A percentile compares a stretch with the other conserved stretches of the same genome.
Evolutionary conservation across 2,797 vertebrate species (phyloP).

Genomic region (Enteromius fasciolatus): DNA sequence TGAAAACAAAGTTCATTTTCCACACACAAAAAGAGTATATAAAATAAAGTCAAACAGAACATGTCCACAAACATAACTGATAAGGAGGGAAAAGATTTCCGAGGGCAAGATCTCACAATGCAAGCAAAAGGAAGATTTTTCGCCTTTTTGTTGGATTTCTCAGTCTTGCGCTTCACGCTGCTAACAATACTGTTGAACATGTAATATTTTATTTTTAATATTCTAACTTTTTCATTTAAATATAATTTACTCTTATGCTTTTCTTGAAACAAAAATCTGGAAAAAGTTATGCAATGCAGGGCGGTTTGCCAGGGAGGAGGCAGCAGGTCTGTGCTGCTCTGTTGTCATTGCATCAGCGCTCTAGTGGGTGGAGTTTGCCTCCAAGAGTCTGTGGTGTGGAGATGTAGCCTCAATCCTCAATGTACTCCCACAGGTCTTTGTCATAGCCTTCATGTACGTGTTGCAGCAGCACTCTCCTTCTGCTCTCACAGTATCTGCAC

Average conservation of each 20-base stretch:
- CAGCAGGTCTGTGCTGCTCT: conserved; percentile 82
- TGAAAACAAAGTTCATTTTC: conserved; percentile 81
- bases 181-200: conserved; percentile 99
- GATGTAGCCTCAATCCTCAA: conserved; percentile 94
- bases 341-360: conserved; percentile 91
- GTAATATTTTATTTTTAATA: conserved; percentile 83
- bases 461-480: conserved; percentile 97
- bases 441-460: conserved; percentile 99
- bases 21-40: conserved; percentile 64
- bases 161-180: conserved; percentile 83
- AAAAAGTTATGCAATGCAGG: conserved; percentile 23
- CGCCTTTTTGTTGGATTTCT: conserved; percentile 71
- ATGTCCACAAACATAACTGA: conserved; percentile 75
- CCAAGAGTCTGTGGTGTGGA: conserved; percentile 79
- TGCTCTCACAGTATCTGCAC: conserved; percentile 99
- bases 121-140: conserved; percentile 85
- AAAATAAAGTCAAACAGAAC: conserved; percentile 80
- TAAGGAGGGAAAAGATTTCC: conserved; percentile 70
- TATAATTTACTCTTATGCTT: conserved; percentile 97
- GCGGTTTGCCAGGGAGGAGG: conserved; percentile 62
- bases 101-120: conserved; percentile 88
- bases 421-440: conserved; percentile 99
- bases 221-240: conserved; percentile 96
- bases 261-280: conserved; percentile 81
- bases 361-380: conserved; percentile 89